Conservation (phyloP, 1,140 invertebrate genomes). For the Archivesica marissinica region DNA sequence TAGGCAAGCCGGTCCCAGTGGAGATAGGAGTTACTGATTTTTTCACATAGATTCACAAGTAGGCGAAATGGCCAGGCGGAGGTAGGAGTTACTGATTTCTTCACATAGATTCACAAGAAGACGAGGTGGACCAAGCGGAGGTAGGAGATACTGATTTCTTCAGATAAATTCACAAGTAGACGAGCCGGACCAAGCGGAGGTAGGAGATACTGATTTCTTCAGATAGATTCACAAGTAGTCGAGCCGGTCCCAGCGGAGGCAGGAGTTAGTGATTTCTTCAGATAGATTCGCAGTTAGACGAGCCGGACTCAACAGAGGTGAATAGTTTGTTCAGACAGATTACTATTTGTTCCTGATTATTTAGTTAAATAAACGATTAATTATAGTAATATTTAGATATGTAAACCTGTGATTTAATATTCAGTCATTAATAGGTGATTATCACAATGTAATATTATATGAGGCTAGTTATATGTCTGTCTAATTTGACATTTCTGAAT, state of each 20-base stretch:
- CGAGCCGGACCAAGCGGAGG: constrained; percentile 33
- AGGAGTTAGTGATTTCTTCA: neutral
- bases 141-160: no score
- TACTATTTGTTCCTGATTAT: neutral
- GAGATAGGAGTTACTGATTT: no score
- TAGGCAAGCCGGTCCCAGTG: no score
- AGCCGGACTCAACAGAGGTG: constrained; percentile 34
- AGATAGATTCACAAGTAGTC: neutral
- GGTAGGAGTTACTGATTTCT: no score
- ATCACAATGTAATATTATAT: no score
- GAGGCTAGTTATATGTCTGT: no score
- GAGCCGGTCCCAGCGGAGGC: constrained; percentile 30
- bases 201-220: neutral
- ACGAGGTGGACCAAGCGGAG: no score
- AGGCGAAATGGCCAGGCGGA: no score
- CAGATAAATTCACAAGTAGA: neutral
- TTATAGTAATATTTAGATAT: neutral
- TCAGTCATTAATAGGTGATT: neutral
- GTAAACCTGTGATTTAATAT: neutral
- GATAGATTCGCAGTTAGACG: neutral
- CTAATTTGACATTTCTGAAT: no score
- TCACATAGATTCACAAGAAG: no score
- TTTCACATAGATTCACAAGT: no score
- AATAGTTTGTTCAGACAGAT: neutral
- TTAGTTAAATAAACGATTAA: neutral